Conservation (phyloP, 2,797 vertebrate species). For the Microctenopoma stevenorrisi region DNA sequence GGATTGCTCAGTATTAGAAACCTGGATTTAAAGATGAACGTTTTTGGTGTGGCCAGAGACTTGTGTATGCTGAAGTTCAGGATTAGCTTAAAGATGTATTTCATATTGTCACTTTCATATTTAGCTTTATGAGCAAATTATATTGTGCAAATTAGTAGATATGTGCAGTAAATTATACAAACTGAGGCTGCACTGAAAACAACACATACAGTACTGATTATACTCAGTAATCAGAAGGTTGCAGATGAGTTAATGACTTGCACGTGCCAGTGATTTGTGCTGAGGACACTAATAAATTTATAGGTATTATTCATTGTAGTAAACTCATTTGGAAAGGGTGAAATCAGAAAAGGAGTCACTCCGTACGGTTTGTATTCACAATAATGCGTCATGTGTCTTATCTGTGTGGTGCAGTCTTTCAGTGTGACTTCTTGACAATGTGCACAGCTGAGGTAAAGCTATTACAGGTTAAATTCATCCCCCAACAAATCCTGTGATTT, state of each 20-base stretch:
- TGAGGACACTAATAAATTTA: conserved; percentile 35
- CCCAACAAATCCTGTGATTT: conserved; percentile 87
- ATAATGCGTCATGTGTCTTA: conserved; percentile 61
- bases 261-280: background rate
- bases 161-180: conserved; percentile 15
- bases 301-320: conserved; percentile 6
- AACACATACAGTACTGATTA: conserved; percentile 16
- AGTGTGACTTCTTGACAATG: conserved; percentile 78
- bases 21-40: conserved; percentile 86
- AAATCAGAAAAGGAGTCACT: conserved; percentile 11
- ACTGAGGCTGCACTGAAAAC: background rate
- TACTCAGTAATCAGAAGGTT: conserved; percentile 12
- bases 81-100: conserved; percentile 70
- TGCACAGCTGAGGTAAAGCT: conserved; percentile 75
- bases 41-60: conserved; percentile 64
- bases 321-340: conserved; percentile 11
- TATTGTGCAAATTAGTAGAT: conserved; percentile 37
- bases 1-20: conserved; percentile 86
- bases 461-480: conserved; percentile 90
- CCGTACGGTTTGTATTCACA: conserved; percentile 48
- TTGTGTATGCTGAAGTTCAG: conserved; percentile 63
- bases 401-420: conserved; percentile 73
- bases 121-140: conserved; percentile 37
- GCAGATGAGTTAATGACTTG: conserved; percentile 16
- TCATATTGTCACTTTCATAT: conserved; percentile 53